A percentile compares a stretch with the other conserved stretches of the same genome.
phyloP scores from a whole-genome alignment of 1,140 invertebrate species.

The Drosophila burlai region DNA sequence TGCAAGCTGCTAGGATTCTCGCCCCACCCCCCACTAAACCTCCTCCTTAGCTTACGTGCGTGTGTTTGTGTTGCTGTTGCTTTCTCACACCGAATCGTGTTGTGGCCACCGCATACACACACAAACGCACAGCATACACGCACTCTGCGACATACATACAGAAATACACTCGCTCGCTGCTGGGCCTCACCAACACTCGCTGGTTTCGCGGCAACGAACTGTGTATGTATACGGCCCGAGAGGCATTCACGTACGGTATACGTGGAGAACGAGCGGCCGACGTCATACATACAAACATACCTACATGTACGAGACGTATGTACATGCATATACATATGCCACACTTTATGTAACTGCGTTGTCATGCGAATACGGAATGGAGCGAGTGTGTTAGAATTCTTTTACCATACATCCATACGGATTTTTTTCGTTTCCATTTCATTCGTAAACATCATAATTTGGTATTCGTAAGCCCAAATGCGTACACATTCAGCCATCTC shows the following conservation, averaged over 20 bases:
- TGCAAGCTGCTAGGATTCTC: constrained; percentile 70
- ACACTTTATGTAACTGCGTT: constrained; percentile 81
- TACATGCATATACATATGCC: constrained; percentile 57
- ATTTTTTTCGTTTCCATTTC: constrained; percentile 82
- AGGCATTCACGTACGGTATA: constrained; percentile 63
- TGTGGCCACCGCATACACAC: constrained; percentile 75
- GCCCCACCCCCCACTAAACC: constrained; percentile 36
- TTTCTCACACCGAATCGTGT: constrained; percentile 79
- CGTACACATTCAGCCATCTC: constrained; percentile 47
- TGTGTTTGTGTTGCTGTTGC: constrained; percentile 71
- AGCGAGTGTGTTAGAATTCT: constrained; percentile 81
- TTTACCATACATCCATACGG: constrained; percentile 77
- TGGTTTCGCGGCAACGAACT: constrained; percentile 59
- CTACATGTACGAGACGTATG: constrained; percentile 63
- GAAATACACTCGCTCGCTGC: constrained; percentile 59
- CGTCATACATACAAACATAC: constrained; percentile 59
- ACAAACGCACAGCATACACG: constrained; percentile 31
- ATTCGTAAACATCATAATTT: constrained; percentile 84
- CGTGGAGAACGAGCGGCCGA: constrained; percentile 58
- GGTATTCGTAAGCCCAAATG: constrained; percentile 76
- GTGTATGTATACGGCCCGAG: constrained; percentile 71
- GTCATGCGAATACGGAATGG: constrained; percentile 71
- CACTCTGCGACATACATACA: constrained; percentile 28
- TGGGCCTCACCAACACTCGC: constrained; percentile 65
- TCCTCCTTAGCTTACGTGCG: constrained; percentile 48